Percentiles rank a stretch among this genome's conserved stretches.
These are phyloP conservation scores for Pristiophorus japonicus DNA, from an alignment of 2,113 vertebrate genomes.

Conservation along the genomic window DNA sequence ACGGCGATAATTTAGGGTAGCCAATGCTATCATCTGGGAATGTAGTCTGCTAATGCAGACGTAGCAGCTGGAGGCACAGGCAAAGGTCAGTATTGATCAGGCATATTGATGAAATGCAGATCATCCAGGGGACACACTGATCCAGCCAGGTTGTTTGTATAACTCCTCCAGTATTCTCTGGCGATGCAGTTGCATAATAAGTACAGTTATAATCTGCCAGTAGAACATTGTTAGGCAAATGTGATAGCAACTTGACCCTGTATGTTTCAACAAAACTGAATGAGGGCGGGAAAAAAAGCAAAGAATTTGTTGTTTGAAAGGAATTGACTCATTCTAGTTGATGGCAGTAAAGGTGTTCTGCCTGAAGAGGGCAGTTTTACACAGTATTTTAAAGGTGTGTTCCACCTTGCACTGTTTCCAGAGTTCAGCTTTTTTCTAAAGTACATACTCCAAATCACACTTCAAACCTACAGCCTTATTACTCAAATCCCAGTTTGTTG, in stretches of 20 bases:
- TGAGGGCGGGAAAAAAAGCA: background rate
- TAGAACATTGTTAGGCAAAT: background rate
- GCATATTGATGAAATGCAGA: too few relatives aligned
- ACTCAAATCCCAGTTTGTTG: background rate
- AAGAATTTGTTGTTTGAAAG: background rate
- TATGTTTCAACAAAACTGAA: background rate
- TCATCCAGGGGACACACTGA: too few relatives aligned
- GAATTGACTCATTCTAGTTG: background rate
- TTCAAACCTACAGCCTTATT: background rate
- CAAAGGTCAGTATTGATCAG: too few relatives aligned
- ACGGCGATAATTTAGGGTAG: too few relatives aligned
- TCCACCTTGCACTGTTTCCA: background rate
- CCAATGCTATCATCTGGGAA: too few relatives aligned
- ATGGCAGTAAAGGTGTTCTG: background rate
- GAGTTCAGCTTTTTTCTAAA: background rate
- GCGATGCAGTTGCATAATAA: too few relatives aligned
- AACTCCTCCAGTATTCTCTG: too few relatives aligned
- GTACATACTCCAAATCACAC: background rate
- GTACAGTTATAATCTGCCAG: background rate
- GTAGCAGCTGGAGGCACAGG: too few relatives aligned
- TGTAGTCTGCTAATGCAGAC: too few relatives aligned
- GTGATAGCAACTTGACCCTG: background rate
- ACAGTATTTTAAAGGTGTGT: background rate
- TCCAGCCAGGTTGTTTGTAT: too few relatives aligned
- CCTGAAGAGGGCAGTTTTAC: conserved; percentile 22